phyloP scores from a whole-genome alignment of 2,888 invertebrate genomes.

The Tubulanus polymorphus region DNA sequence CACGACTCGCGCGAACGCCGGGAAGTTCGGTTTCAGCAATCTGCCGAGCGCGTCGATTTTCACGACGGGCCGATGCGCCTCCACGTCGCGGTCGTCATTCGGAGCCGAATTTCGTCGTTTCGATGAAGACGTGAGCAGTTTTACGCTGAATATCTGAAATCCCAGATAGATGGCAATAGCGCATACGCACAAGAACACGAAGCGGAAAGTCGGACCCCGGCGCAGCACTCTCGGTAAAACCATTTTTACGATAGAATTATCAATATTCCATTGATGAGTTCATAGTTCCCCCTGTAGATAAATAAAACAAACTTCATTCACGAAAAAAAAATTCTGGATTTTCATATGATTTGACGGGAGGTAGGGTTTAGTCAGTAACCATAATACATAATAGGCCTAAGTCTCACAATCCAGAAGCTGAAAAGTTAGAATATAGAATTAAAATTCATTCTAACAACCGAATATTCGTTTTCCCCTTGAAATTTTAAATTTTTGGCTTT shows the following conservation, averaged over 20 bases:
- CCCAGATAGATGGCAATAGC: background rate
- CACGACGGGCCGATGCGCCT: background rate
- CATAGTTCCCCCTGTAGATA: too few species aligned
- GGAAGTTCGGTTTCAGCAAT: background rate
- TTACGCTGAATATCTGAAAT: background rate
- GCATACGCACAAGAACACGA: background rate
- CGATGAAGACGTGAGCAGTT: background rate
- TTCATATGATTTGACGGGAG: too few species aligned
- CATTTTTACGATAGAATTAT: too few species aligned
- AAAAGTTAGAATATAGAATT: too few species aligned
- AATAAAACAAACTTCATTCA: background rate
- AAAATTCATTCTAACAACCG: too few species aligned
- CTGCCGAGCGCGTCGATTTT: background rate
- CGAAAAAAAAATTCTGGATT: background rate
- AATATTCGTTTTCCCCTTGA: too few species aligned
- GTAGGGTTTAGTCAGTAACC: too few species aligned
- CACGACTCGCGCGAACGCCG: too few species aligned
- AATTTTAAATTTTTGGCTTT: too few species aligned
- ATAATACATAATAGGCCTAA: too few species aligned
- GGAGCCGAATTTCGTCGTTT: background rate
- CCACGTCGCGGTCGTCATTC: background rate
- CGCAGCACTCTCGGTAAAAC: background rate
- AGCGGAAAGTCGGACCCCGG: background rate
- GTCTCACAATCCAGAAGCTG: too few species aligned
- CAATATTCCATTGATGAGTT: too few species aligned